Evolutionary conservation across 2,113 vertebrate genomes (phyloP).

Genomic region (Geococcyx californianus): DNA sequence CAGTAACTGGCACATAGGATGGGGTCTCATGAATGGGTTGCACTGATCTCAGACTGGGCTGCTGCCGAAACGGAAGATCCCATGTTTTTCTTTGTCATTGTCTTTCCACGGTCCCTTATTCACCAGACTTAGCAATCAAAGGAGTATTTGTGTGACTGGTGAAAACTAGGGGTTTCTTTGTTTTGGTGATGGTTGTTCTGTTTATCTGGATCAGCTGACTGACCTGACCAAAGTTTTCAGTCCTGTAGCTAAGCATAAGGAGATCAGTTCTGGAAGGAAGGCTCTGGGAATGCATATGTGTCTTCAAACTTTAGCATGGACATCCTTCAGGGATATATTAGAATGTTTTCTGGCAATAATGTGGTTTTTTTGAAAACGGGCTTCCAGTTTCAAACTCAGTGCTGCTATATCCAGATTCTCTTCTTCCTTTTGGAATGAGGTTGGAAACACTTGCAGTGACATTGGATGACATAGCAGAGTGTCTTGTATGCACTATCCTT

Average conservation of each 20-base stretch:
- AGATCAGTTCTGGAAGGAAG: not conserved
- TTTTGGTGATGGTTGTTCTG: accelerated
- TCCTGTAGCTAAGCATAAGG: not conserved
- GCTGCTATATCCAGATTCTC: not conserved
- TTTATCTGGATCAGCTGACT: not conserved
- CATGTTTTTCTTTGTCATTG: not conserved
- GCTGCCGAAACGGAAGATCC: not conserved
- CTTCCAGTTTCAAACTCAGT: not conserved
- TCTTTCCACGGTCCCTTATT: not conserved
- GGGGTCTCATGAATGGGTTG: not conserved
- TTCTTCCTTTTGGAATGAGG: not conserved
- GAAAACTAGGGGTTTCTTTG: not conserved
- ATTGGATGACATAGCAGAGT: not conserved
- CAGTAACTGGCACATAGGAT: not conserved
- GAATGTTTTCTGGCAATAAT: not conserved
- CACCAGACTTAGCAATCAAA: not conserved
- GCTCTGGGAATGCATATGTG: accelerated
- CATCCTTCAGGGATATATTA: not conserved
- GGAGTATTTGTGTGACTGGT: not conserved
- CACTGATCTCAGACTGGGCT: not conserved
- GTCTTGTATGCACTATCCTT: accelerated
- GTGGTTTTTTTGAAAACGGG: accelerated
- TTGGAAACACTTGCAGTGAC: not conserved
- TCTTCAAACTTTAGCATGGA: not conserved
- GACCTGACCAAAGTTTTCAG: not conserved